A percentile compares a stretch with the other conserved stretches of the same genome.
phyloP scores from a whole-genome alignment of 2,888 invertebrate genomes.

The Leptothorax acervorum region DNA sequence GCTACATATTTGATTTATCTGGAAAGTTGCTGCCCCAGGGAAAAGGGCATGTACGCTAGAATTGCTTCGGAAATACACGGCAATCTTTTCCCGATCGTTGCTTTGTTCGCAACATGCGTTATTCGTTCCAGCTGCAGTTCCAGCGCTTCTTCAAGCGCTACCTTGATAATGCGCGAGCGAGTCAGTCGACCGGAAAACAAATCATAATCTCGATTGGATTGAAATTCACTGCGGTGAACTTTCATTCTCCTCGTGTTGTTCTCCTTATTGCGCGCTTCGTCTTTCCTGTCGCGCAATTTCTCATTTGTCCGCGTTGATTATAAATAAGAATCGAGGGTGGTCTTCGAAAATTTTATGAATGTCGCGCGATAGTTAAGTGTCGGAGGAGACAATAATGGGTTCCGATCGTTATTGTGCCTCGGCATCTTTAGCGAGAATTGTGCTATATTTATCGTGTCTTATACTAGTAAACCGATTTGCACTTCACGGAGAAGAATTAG shows the following conservation, averaged over 20 bases:
- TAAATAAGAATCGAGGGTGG: neutral
- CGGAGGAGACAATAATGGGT: neutral
- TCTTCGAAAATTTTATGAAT: neutral
- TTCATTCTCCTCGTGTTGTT: neutral
- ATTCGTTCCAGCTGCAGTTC: slow-evolving; percentile 43
- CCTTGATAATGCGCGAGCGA: slow-evolving; percentile 60
- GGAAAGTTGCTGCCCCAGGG: slow-evolving; percentile 63
- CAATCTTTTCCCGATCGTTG: slow-evolving; percentile 63
- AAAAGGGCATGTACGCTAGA: slow-evolving; percentile 56
- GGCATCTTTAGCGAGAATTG: neutral
- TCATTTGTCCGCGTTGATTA: neutral
- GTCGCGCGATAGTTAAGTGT: neutral
- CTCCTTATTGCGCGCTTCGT: neutral
- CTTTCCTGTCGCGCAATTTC: neutral
- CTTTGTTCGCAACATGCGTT: slow-evolving; percentile 44
- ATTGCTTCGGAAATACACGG: slow-evolving; percentile 67
- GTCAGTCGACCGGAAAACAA: slow-evolving; percentile 43
- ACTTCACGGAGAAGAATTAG: neutral
- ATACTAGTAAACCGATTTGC: slow-evolving; percentile 5
- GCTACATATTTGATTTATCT: slow-evolving; percentile 74
- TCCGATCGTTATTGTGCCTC: neutral
- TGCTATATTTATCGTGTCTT: neutral
- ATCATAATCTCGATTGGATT: slow-evolving; percentile 41
- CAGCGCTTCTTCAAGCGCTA: slow-evolving; percentile 46
- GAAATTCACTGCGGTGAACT: slow-evolving; percentile 3